phyloP scores from a whole-genome alignment of 1,140 invertebrate species.

The Triops longicaudatus region DNA sequence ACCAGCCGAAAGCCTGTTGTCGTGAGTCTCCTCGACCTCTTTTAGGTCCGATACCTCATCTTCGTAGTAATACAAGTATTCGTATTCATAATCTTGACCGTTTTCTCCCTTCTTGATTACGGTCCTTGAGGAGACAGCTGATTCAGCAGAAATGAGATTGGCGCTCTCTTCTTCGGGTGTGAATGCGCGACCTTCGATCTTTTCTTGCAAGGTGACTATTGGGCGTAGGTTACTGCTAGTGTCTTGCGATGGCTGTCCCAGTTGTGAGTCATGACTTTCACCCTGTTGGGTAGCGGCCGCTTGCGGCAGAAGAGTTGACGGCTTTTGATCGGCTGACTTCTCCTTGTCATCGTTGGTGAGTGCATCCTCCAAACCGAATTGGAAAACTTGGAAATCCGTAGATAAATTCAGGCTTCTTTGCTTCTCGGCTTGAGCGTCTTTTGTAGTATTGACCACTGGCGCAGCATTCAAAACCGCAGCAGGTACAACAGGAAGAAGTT shows the following conservation, averaged over 20 bases:
- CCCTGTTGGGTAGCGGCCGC: neutral
- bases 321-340: neutral
- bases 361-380: neutral
- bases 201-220: neutral
- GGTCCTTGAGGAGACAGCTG: conserved; percentile 48
- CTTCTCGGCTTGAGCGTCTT: neutral
- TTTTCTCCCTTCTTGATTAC: conserved; percentile 82
- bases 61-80: conserved; percentile 84
- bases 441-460: neutral
- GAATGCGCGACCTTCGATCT: conserved; percentile 8
- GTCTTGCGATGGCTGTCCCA: too few species aligned
- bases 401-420: neutral
- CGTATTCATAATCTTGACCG: conserved; percentile 81
- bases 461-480: neutral
- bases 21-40: conserved; percentile 46
- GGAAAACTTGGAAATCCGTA: neutral
- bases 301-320: neutral
- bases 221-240: neutral
- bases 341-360: neutral
- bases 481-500: neutral
- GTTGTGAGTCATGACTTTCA: neutral
- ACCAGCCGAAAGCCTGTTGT: neutral
- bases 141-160: conserved; percentile 34
- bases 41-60: conserved; percentile 40
- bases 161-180: conserved; percentile 22